A percentile compares a stretch with the other conserved stretches of the same genome.
Conservation (phyloP, 2,888 invertebrate species). For the Nemurella pictetii region DNA sequence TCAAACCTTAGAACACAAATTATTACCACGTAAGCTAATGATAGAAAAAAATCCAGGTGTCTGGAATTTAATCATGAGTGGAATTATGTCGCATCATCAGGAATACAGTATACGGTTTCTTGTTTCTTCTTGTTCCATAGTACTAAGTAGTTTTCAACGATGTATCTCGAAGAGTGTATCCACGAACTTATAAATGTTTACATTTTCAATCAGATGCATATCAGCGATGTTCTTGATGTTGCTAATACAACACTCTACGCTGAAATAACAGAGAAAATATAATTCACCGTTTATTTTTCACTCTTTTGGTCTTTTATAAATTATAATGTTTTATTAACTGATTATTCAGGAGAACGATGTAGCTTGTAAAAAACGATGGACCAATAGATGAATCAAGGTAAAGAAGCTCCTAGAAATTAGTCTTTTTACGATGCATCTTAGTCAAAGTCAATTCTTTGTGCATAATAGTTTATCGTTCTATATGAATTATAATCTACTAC, state of each 20-base stretch:
- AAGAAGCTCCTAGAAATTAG: background rate
- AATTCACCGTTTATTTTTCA: background rate
- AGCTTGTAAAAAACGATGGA: background rate
- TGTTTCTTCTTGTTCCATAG: too few relatives aligned
- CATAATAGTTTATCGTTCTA: background rate
- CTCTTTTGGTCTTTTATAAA: background rate
- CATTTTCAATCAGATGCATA: background rate
- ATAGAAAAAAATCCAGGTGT: too few relatives aligned
- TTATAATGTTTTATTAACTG: background rate
- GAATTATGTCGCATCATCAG: too few relatives aligned
- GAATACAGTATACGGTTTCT: too few relatives aligned
- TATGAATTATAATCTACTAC: background rate
- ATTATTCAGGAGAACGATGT: background rate
- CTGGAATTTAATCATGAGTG: too few relatives aligned
- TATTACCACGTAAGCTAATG: too few relatives aligned
- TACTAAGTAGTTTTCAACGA: too few relatives aligned
- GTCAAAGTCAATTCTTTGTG: background rate
- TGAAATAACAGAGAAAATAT: background rate
- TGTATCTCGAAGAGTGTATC: too few relatives aligned
- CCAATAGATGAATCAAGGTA: background rate
- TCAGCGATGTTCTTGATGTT: slow-evolving; percentile 10
- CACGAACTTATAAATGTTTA: background rate
- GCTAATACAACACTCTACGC: slow-evolving; percentile 9
- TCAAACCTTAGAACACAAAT: background rate
- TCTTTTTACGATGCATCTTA: background rate